A percentile compares a stretch with the other conserved stretches of the same genome.
phyloP scores from a whole-genome alignment of 2,888 invertebrate genomes.

The Noctua fimbriata region DNA sequence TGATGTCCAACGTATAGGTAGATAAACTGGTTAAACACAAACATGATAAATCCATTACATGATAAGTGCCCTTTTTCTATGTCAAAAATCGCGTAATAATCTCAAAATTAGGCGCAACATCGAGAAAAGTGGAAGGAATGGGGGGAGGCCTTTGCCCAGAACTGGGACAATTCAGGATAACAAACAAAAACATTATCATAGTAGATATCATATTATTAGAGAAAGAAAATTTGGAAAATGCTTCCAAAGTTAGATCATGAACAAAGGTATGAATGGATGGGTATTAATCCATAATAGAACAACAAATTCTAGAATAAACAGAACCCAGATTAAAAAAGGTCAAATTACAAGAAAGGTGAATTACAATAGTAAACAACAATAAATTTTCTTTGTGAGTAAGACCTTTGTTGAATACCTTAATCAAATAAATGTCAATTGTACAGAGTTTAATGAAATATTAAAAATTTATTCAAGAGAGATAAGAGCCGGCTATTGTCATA shows the following conservation, averaged over 20 bases:
- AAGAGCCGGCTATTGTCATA: constrained; percentile 41
- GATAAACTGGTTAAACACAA: neutral
- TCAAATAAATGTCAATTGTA: constrained; percentile 48
- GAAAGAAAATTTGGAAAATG: neutral
- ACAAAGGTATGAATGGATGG: neutral
- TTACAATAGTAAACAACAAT: constrained; percentile 9
- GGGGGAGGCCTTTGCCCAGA: too few species aligned
- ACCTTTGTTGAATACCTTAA: constrained; percentile 17
- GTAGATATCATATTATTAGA: neutral
- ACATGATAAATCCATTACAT: neutral
- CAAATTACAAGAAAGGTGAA: neutral
- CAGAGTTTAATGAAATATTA: constrained; percentile 43
- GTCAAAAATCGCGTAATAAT: neutral
- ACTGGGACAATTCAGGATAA: too few species aligned
- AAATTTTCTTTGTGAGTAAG: constrained; percentile 3
- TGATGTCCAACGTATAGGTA: neutral
- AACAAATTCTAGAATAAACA: constrained; percentile 2
- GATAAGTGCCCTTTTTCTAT: neutral
- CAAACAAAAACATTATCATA: too few species aligned
- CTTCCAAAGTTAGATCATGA: neutral
- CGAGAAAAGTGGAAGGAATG: too few species aligned
- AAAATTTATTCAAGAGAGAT: constrained; percentile 45
- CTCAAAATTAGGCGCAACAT: too few species aligned
- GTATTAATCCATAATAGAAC: neutral
- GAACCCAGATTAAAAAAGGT: neutral